phyloP scores from a whole-genome alignment of 2,797 vertebrate species.

The Gambusia yucatana region DNA sequence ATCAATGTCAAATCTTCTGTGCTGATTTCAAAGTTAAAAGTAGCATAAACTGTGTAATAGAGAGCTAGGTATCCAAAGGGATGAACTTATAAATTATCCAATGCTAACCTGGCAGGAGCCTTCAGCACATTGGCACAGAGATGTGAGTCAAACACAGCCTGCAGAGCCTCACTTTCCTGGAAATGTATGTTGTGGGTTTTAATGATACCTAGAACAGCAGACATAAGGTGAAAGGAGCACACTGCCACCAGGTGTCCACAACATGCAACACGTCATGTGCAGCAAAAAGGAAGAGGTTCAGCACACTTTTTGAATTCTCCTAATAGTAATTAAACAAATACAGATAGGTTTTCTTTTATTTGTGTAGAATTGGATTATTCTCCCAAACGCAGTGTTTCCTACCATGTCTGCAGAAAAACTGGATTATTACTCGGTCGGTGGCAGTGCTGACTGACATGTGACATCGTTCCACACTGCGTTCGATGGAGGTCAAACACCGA shows the following conservation, averaged over 20 bases:
- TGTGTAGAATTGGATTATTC: not conserved
- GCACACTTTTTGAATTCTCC: too few species aligned
- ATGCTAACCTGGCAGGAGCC: slow-evolving; percentile 88
- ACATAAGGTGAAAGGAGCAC: slow-evolving; percentile 39
- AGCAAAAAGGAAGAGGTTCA: not conserved
- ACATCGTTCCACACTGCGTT: slow-evolving; percentile 89
- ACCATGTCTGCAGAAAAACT: slow-evolving; percentile 93
- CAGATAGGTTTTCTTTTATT: not conserved
- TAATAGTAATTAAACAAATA: not conserved
- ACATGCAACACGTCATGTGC: slow-evolving; percentile 2
- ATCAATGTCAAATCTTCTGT: not conserved
- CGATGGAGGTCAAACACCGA: slow-evolving; percentile 84
- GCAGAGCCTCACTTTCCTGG: slow-evolving; percentile 89
- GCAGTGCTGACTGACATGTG: slow-evolving; percentile 79
- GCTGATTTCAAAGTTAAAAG: not conserved
- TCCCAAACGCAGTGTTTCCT: slow-evolving; percentile 43
- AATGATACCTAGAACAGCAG: slow-evolving; percentile 84
- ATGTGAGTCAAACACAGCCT: slow-evolving; percentile 88
- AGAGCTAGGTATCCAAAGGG: not conserved
- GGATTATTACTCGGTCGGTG: slow-evolving; percentile 80
- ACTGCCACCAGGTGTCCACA: slow-evolving; percentile 70
- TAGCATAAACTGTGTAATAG: not conserved
- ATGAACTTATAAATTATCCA: not conserved
- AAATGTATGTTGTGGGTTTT: slow-evolving; percentile 90
- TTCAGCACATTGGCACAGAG: slow-evolving; percentile 87